Conservation (phyloP, 2,888 invertebrate genomes). For the Metacarcinus magister region DNA sequence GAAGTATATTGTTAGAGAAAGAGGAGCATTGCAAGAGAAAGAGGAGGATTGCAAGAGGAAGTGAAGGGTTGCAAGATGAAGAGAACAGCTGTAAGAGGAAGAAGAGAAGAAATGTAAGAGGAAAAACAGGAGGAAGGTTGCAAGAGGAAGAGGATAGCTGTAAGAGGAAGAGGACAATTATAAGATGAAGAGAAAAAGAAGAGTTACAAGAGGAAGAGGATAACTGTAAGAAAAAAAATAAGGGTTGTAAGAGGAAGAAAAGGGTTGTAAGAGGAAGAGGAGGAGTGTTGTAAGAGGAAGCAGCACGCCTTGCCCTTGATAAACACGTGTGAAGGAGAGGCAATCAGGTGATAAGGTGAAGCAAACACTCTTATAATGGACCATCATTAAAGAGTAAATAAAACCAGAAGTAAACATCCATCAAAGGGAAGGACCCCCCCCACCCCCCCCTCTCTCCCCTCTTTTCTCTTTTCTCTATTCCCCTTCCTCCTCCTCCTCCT, state of each 20-base stretch:
- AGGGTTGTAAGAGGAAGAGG: background rate
- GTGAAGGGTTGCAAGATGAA: too few species aligned
- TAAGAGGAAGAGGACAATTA: too few species aligned
- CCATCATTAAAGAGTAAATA: slow-evolving; percentile 33
- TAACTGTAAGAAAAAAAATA: too few species aligned
- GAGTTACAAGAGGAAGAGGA: too few species aligned
- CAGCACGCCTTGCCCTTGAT: background rate
- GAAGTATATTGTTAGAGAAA: background rate
- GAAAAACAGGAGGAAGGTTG: background rate
- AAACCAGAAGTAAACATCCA: background rate
- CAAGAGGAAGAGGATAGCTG: background rate
- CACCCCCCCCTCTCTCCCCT: too few species aligned
- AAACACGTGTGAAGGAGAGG: background rate
- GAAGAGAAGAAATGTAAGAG: background rate
- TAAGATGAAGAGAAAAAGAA: background rate
- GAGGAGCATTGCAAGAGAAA: too few species aligned
- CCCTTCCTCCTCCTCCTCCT: background rate
- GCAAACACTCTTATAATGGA: slow-evolving; percentile 39
- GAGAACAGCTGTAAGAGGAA: background rate
- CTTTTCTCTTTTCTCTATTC: background rate
- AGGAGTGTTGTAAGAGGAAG: too few species aligned
- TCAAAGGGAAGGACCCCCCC: background rate
- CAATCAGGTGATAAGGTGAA: background rate
- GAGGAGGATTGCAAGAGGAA: too few species aligned
- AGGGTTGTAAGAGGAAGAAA: background rate